Base-by-base conservation (phyloP, 2,113 vertebrate genomes). In the Lophochroa leadbeateri region DNA sequence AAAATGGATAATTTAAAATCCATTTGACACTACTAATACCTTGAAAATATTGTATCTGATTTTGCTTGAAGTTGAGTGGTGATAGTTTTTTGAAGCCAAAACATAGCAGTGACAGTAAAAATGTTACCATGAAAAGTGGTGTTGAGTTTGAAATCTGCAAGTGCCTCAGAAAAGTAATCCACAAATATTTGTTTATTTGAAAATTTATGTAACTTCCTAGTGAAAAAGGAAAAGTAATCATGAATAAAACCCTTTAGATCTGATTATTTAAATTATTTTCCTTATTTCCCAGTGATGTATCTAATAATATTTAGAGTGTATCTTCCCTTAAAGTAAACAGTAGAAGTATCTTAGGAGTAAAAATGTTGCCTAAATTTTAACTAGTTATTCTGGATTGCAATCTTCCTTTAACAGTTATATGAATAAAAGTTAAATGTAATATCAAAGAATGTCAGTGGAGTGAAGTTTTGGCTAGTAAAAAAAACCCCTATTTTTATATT, bases 1-100 rank as follows among this genome's bases (percentile, higher is more conserved):
- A 93, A 86, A 94, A 65, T 58, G 52, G 43, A 8, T 96, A 47
- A 65, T 86, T 86, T 63, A 55, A 86, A 95, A 86, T 80, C 35
- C 10, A 46, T 81, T 68, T 95, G 60, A 77, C 70, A 82, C 23
- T 81, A 50, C 82, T 74, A 67, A 52, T 85, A 77, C n/a, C 29
- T 82, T 72, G 31, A 77, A 95, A 86, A 77, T 87, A 57, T 3
- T 86, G 0, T 52, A 37, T 67, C 60, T 88, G 41, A 88, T 29
- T 50, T 93, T 18, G 29, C 14, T 28, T 75, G 50, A 82, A 85
- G 41, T 35, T 80, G 53, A 41, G 27, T 74, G n/a, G 23, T 74
- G 46, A 39, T 82, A 43, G 23, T 12, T 80, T 82, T 89, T 60
- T 86, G n/a, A 82, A 92, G 18, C 27, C 16, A 64, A 86, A 83